These are phyloP conservation scores for Urophycis tenuis DNA, from an alignment of 2,797 vertebrate genomes.

Conservation along the genomic window DNA sequence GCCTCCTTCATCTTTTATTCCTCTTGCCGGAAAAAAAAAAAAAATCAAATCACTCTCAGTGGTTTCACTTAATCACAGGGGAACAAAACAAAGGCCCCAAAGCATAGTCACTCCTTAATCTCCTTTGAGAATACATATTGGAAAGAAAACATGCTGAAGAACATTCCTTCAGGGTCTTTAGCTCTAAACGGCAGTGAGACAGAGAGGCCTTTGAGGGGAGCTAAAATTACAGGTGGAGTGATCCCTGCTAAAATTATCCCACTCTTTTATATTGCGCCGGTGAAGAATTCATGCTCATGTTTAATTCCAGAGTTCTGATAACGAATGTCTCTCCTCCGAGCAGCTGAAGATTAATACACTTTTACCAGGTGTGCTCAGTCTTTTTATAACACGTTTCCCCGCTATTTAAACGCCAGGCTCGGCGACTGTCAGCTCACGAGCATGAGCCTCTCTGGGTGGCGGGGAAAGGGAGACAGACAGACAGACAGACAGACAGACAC, in stretches of 20 bases:
- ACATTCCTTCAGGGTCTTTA: slow-evolving; percentile 63
- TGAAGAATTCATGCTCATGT: slow-evolving; percentile 79
- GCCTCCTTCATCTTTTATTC: slow-evolving; percentile 19
- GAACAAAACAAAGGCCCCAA: slow-evolving; percentile 53
- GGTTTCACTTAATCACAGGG: slow-evolving; percentile 61
- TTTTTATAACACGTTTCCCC: slow-evolving; percentile 70
- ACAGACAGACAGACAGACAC: neutral
- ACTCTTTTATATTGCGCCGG: slow-evolving; percentile 74
- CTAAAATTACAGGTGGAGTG: slow-evolving; percentile 79
- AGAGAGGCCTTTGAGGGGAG: slow-evolving; percentile 68
- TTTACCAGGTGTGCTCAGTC: slow-evolving; percentile 67
- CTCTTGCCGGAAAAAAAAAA: slow-evolving; percentile 43
- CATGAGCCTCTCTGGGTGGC: slow-evolving; percentile 55
- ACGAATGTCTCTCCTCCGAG: slow-evolving; percentile 70
- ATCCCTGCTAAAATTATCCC: slow-evolving; percentile 82
- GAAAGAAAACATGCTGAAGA: slow-evolving; percentile 58
- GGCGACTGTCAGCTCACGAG: slow-evolving; percentile 40
- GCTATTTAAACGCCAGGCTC: slow-evolving; percentile 64
- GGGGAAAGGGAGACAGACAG: slow-evolving; percentile 21
- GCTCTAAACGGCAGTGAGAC: slow-evolving; percentile 60
- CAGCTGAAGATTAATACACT: slow-evolving; percentile 75
- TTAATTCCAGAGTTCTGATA: slow-evolving; percentile 77
- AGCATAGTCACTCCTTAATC: slow-evolving; percentile 61
- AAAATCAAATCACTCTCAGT: slow-evolving; percentile 56
- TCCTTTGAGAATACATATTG: slow-evolving; percentile 64